Conservation (phyloP, 2,113 vertebrate species). For the Gopherus evgoodei region DNA sequence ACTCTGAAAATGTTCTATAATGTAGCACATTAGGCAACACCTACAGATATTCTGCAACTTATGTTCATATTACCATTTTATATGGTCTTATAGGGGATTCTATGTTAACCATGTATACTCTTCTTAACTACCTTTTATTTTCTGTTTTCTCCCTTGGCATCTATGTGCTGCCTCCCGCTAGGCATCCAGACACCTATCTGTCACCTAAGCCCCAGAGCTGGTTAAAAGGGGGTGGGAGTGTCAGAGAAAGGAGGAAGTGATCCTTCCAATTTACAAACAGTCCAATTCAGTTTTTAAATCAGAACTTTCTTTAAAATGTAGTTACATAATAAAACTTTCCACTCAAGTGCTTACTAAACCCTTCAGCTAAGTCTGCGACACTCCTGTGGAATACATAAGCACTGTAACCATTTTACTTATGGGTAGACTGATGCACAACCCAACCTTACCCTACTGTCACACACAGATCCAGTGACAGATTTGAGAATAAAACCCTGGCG, state of each 20-base stretch:
- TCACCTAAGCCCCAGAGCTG: not conserved
- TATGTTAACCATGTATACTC: not conserved
- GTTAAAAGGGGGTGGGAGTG: not conserved
- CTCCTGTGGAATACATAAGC: not conserved
- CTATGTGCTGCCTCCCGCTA: too few species aligned
- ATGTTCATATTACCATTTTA: not conserved
- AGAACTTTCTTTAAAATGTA: not conserved
- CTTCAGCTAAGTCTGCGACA: not conserved
- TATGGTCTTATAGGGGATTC: not conserved
- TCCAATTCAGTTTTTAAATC: not conserved
- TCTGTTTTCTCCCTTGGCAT: not conserved
- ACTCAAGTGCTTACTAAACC: constrained; percentile 4
- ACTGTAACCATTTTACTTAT: fast-evolving
- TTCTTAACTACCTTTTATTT: not conserved
- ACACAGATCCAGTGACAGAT: not conserved
- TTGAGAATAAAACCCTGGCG: not conserved
- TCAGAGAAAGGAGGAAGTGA: not conserved
- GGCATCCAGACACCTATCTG: too few species aligned
- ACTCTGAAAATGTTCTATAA: not conserved
- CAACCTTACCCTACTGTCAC: not conserved
- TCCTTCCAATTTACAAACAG: not conserved
- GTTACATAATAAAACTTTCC: constrained; percentile 1
- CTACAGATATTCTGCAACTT: not conserved
- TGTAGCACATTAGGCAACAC: fast-evolving
- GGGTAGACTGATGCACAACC: not conserved